These are phyloP conservation scores for Catagonus wagneri DNA, from an alignment of 2,113 vertebrate species.

Conservation along the genomic window DNA sequence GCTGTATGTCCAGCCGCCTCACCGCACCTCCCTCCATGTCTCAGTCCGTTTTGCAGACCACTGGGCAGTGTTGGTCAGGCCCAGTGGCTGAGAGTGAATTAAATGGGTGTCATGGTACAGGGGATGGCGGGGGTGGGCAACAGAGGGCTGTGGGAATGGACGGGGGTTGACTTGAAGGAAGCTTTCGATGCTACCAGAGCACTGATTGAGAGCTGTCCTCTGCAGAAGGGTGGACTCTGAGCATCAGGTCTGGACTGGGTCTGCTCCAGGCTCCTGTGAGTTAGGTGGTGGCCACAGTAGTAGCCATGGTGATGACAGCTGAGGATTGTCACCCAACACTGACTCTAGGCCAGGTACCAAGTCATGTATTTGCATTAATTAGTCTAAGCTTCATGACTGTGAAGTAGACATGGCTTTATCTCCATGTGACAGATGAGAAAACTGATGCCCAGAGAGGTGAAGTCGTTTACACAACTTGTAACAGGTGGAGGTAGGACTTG, in stretches of 20 bases:
- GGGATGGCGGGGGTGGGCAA: background rate
- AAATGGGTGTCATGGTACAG: too few species aligned
- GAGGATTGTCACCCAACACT: background rate
- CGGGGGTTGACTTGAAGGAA: background rate
- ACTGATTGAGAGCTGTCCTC: background rate
- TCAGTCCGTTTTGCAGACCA: rapidly evolving
- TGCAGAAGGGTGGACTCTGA: background rate
- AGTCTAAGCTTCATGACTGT: background rate
- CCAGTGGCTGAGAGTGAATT: background rate
- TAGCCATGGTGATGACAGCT: too few species aligned
- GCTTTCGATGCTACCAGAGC: rapidly evolving
- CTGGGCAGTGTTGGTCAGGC: background rate
- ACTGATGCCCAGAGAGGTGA: background rate
- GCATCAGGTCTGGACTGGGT: rapidly evolving
- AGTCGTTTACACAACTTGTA: background rate
- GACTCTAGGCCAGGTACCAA: background rate
- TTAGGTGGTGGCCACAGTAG: background rate
- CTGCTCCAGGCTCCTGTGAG: background rate
- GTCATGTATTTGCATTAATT: background rate
- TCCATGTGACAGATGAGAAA: background rate
- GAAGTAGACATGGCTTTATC: background rate
- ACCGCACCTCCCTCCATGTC: too few species aligned
- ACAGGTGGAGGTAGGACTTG: background rate
- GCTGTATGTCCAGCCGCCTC: background rate
- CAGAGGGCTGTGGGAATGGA: background rate